Conservation (phyloP, 2,888 invertebrate species). For the Hypena proboscidalis region DNA sequence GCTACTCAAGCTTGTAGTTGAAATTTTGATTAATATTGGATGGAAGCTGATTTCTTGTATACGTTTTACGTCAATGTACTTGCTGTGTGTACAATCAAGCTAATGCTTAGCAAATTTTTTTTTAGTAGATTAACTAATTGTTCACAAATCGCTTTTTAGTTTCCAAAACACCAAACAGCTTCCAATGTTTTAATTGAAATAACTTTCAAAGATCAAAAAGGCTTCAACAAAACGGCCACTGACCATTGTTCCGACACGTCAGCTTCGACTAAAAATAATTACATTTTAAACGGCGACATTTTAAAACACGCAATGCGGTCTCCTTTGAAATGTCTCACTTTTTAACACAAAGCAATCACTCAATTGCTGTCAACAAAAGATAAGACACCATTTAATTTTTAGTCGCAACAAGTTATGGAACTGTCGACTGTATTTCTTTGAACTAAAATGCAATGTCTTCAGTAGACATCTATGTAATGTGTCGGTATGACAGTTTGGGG, state of each 20-base stretch:
- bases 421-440: constrained; percentile 32
- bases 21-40: constrained; percentile 25
- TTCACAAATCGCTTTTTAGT: no score
- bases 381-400: constrained; percentile 60
- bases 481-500: constrained; percentile 52
- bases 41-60: no score
- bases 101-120: no score
- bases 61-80: no score
- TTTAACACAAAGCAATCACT: constrained; percentile 54
- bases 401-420: constrained; percentile 35
- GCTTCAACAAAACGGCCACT: constrained; percentile 13
- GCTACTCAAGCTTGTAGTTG: constrained; percentile 22
- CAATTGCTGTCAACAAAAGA: constrained; percentile 59
- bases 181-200: constrained; percentile 1
- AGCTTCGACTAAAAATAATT: constrained; percentile 46
- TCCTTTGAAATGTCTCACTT: constrained; percentile 45
- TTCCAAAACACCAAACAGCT: no score
- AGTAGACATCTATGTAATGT: constrained; percentile 22
- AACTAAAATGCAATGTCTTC: constrained; percentile 28
- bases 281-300: constrained; percentile 47
- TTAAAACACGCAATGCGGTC: constrained; percentile 37
- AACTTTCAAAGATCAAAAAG: constrained; percentile 2
- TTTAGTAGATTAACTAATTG: no score
- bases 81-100: no score
- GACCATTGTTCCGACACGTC: constrained; percentile 21